These are phyloP conservation scores for Capitulum mitella DNA, from an alignment of 2,888 invertebrate genomes.

Conservation along the genomic window DNA sequence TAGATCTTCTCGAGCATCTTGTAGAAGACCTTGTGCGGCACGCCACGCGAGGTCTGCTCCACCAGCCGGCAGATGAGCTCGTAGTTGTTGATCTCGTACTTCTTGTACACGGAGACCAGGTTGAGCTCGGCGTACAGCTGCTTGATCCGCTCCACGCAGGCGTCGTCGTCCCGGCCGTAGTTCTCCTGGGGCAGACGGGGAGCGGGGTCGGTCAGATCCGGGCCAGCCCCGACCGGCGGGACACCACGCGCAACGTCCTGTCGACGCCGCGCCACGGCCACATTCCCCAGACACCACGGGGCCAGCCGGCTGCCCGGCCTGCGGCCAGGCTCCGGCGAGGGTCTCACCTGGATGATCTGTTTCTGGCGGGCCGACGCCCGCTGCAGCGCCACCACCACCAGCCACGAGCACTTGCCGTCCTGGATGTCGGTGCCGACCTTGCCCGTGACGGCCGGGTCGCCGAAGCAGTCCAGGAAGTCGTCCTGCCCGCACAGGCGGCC, in stretches of 20 bases:
- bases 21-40: slow-evolving; percentile 73
- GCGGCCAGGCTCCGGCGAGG: too few relatives aligned
- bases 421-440: slow-evolving; percentile 87
- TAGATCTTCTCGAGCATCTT: slow-evolving; percentile 75
- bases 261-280: too few relatives aligned
- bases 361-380: slow-evolving; percentile 62
- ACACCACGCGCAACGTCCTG: too few relatives aligned
- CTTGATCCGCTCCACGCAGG: slow-evolving; percentile 61
- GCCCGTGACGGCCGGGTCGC: slow-evolving; percentile 73
- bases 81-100: slow-evolving; percentile 75
- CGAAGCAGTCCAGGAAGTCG: slow-evolving; percentile 86
- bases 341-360: slow-evolving; percentile 57
- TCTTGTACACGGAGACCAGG: slow-evolving; percentile 64
- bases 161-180: slow-evolving; percentile 62
- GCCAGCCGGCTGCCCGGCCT: too few relatives aligned
- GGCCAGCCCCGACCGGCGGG: too few relatives aligned
- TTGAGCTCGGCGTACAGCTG: slow-evolving; percentile 68
- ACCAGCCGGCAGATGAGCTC: slow-evolving; percentile 74
- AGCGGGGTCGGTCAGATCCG: too few relatives aligned
- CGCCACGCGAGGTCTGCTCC: slow-evolving; percentile 70
- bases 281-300: too few relatives aligned
- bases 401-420: slow-evolving; percentile 95
- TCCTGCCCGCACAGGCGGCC: slow-evolving; percentile 49
- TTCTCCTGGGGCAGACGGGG: too few relatives aligned
- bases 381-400: slow-evolving; percentile 79